Base-by-base conservation (phyloP, 1,140 invertebrate genomes). In the Tetramorium alpestre region DNA sequence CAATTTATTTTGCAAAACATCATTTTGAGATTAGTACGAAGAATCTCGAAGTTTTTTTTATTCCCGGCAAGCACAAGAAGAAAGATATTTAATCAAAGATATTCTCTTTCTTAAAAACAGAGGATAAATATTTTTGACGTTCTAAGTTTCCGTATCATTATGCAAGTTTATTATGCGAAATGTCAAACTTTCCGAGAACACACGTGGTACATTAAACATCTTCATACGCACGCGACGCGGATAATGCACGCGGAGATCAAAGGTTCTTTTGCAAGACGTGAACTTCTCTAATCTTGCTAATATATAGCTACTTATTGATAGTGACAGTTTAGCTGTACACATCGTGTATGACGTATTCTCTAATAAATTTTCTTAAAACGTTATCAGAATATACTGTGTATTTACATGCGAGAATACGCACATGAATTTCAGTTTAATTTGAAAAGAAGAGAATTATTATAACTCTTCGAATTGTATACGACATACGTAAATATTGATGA, bases 241-340 rank as follows among this genome's bases (percentile, higher is more conserved):
- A 22, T 73, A 81, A 16, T 82, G 6, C 3, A 13, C 3, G 18
- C 44, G 25, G n/a, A 60, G 65, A 25, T 75, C 80, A 8, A 75
- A 84, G 54, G 69, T 84, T 11, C 44, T 33, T 60, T 3, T 8
- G 3, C 3, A 82, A 82, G 54, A 82, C 11, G 10, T 11, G 10
- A 49, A 60, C 67, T 62, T 56, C n/a, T 82, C 41, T 73, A 49
- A 73, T 64, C 69, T 84, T 58, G 22, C n/a, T 56, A 41, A 10
- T n/a, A 54, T 54, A 70, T 13, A 81, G 13, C 16, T 25, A 13
- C 3, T 13, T 56, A 25, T 70, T 70, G 65, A 70, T 41, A 81
- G 11, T 41, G 41, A 64, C 56, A 77, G 38, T 64, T 69, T 56
- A 56, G 18, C 22, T 3, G 25, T 16, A 18, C 28, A 7, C 33